These are phyloP conservation scores for Prionailurus bengalensis DNA, from an alignment of 2,113 vertebrate genomes.

Conservation along the genomic window DNA sequence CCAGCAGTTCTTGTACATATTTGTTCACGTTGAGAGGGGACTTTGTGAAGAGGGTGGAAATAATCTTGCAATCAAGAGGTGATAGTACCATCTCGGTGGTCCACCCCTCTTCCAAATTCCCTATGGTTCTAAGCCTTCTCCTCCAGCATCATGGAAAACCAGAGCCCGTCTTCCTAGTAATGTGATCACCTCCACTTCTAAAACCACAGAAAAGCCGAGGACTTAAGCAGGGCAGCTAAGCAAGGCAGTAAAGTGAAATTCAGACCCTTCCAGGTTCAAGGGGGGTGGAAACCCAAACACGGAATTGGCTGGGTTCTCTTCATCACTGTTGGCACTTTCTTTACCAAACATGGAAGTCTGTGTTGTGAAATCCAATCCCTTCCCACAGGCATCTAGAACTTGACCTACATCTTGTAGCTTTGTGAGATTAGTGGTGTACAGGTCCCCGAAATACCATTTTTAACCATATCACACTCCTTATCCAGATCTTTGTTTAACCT, in stretches of 20 bases:
- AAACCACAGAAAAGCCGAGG: not conserved
- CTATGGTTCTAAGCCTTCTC: not conserved
- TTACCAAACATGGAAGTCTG: constrained; percentile 70
- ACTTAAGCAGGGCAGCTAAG: not conserved
- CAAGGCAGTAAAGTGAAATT: not conserved
- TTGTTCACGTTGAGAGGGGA: not conserved
- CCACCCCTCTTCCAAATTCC: not conserved
- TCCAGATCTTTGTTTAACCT: constrained; percentile 19
- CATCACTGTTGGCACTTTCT: not conserved
- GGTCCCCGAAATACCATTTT: constrained; percentile 41
- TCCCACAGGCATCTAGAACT: constrained; percentile 30
- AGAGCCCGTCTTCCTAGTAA: not conserved
- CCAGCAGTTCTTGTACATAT: not conserved
- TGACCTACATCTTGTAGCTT: not conserved
- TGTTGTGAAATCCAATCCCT: constrained; percentile 59
- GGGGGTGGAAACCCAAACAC: constrained; percentile 8
- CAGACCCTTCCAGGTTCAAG: not conserved
- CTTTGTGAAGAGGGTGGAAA: constrained; percentile 8
- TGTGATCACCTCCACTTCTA: not conserved
- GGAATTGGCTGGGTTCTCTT: constrained; percentile 3
- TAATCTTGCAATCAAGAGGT: not conserved
- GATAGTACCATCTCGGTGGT: not conserved
- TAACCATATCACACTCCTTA: constrained; percentile 18
- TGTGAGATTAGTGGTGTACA: not conserved
- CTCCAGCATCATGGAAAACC: not conserved